Evolutionary conservation across 2,797 vertebrate genomes (phyloP), one percentile per base, ranked within the genome.

Genomic region (Pangasius mekongensis): DNA sequence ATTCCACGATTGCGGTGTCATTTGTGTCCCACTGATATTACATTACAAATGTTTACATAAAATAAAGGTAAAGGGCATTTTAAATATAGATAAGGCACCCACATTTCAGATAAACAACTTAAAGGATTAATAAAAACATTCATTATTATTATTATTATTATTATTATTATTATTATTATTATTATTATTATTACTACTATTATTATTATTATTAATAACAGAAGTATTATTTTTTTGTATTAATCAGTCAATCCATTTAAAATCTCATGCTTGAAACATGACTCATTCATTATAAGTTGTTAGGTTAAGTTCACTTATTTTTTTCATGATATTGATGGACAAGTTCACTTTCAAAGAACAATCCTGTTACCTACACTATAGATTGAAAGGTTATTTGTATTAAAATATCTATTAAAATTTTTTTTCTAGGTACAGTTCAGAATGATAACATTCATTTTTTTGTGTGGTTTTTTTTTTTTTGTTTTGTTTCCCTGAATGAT

Each of bases 131-230:
- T 74, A 43, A 43, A 74, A 73, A 39, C 69, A 30, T 14, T 22
- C 0, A 36, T 73, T 16, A 9, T 89, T 76, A 87, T 89, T 22
- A 36, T 43, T 24, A 74, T 39, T 16, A 18, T 71, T 33, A 20
- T 89, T 83, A 87, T 89, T 9, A 36, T 39, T 16, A 18, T 71
- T 33, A 20, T 89, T 83, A 87, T 89, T 9, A 36, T 73, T 16
- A 9, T 89, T 76, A 87, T 89, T 24, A 36, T 43, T 24, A 74
- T 39, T 18, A 18, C 22, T 33, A 20, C 85, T 83, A 87, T 87
- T 9, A 36, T 39, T 33, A 20, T 87, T 76, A 87, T 85, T 22
- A 36, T 22, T 43, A 73, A 58, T 58, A 36, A 58, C 5, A 58
- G 18, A 58, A 58, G 56, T 16, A 56, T 56, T 56, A 56, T 36